A percentile compares a stretch with the other conserved stretches of the same genome.
phyloP scores from a whole-genome alignment of 2,888 invertebrate species.

The Aporophyla lueneburgensis region DNA sequence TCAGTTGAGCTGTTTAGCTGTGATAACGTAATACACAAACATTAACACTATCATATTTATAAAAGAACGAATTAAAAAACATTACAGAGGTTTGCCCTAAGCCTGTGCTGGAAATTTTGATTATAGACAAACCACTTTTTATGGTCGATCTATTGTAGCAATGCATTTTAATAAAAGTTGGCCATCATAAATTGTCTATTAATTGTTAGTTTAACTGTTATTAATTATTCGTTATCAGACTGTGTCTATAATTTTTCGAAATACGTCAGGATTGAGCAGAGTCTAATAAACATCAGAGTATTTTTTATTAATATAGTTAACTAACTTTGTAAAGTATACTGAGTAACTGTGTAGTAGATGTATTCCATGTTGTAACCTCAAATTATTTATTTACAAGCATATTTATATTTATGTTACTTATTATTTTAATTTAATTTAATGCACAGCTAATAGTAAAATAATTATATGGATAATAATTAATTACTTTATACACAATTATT shows the following conservation, averaged over 20 bases:
- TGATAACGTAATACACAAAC: neutral
- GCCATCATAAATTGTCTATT: neutral
- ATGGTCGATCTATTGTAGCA: constrained; percentile 13
- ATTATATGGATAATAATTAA: neutral
- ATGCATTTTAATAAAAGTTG: constrained; percentile 22
- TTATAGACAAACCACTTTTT: constrained; percentile 17
- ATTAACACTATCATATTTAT: neutral
- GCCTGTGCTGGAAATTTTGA: neutral
- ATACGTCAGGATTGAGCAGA: neutral
- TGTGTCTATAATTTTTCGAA: too few relatives aligned
- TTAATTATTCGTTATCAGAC: neutral
- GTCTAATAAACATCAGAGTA: neutral
- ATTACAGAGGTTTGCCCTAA: neutral
- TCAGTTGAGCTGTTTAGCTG: neutral
- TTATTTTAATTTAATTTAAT: neutral
- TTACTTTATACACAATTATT: neutral
- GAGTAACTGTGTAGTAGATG: neutral
- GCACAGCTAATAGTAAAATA: neutral
- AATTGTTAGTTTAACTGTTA: neutral
- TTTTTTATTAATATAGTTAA: neutral
- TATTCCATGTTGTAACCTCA: constrained; percentile 43
- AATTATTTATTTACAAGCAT: constrained; percentile 4
- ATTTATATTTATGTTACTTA: too few relatives aligned
- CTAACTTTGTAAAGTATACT: neutral
- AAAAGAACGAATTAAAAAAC: neutral